Evolutionary conservation across 1,140 invertebrate genomes (phyloP), one percentile per base, ranked within the genome.

Genomic region (Neodiprion pinetum): DNA sequence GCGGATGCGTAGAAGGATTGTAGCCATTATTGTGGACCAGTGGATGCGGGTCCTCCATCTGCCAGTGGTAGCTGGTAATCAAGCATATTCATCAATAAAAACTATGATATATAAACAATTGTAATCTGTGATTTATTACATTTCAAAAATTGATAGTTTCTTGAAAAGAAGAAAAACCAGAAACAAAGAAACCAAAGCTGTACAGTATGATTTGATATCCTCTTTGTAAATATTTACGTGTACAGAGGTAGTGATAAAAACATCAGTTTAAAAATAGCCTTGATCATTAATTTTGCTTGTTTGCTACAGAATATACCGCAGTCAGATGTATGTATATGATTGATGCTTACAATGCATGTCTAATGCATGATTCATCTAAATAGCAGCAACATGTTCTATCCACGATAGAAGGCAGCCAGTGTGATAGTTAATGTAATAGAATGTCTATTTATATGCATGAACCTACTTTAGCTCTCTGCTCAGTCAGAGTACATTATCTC

Each of bases 1-100:
- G 78, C n/a, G 84, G 75, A 80, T 85, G 85, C 40, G 83, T 80
- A 0, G 83, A 81, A 11, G 82, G 49, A 68, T 79, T 84, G 71
- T 83, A 86, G 68, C 85, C 81, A 68, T 84, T 86, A 67, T 77
- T 85, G 9, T 77, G 12, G 0, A 86, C 76, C 21, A 88, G 67
- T 9, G 81, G 78, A 72, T 86, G 86, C 47, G 86, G 85, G 77
- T 88, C 85, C 70, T 88, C 84, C 73, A 86, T 80, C 75, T 82
- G 83, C 86, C 86, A 88, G 66, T 87, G 86, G 65, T 78, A 86
- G 67, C 86, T 87, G 69, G 0, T 72, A 76, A 77, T n/a, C 28
- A 40, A 40, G 28, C 28, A 5, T 40, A 40, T 40, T 40, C 28
- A 40, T 40, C 28, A 40, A 40, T 40, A 49, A 72, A 71, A 74